A percentile compares a stretch with the other conserved stretches of the same genome.
phyloP scores from a whole-genome alignment of 1,140 invertebrate genomes.

The Papilio helenus region DNA sequence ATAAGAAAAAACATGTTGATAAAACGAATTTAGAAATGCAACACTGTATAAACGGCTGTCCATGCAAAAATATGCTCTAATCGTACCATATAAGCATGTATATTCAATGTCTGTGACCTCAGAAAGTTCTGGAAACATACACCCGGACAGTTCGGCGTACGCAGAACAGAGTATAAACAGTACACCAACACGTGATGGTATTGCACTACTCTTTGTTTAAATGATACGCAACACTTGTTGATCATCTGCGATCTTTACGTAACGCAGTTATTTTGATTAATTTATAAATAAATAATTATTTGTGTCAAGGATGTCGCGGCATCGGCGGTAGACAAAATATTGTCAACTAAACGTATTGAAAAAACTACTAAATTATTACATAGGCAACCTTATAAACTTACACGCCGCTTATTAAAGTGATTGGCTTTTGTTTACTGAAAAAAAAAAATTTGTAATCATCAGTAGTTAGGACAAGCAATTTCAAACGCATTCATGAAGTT shows the following conservation, averaged over 20 bases:
- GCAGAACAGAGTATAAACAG: background rate
- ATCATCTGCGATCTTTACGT: background rate
- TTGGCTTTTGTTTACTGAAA: too few species aligned
- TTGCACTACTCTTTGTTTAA: background rate
- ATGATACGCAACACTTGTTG: background rate
- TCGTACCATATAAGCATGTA: too few species aligned
- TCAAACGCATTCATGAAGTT: background rate
- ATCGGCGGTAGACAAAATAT: background rate
- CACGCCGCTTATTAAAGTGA: too few species aligned
- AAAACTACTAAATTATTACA: background rate
- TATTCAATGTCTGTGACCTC: background rate
- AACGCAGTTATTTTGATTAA: constrained; percentile 21
- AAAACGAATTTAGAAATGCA: too few species aligned
- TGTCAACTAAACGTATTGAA: background rate
- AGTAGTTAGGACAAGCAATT: background rate
- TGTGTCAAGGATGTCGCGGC: constrained; percentile 5
- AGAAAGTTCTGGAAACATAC: background rate
- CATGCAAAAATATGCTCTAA: too few species aligned
- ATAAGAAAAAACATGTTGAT: too few species aligned
- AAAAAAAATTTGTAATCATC: background rate
- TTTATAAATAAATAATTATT: constrained; percentile 22
- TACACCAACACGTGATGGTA: background rate
- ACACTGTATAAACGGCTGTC: too few species aligned
- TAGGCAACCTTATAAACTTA: background rate
- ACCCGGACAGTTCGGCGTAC: background rate